A percentile compares a stretch with the other conserved stretches of the same genome.
Evolutionary conservation across 2,888 invertebrate genomes (phyloP).

Genomic region (Oligia fasciuncula): DNA sequence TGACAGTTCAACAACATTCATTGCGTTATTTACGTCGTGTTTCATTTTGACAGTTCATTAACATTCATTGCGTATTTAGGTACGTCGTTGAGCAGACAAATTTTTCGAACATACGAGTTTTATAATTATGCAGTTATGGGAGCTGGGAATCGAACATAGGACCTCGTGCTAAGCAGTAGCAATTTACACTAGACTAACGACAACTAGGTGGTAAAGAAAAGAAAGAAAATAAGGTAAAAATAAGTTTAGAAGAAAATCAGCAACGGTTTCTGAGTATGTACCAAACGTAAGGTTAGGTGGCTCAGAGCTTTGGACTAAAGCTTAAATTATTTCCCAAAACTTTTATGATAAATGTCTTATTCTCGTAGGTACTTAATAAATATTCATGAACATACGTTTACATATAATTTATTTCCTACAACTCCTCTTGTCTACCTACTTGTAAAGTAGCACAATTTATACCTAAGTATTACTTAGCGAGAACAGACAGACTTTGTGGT

Average conservation of each 20-base stretch:
- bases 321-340: constrained; percentile 50
- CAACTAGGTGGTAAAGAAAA: not conserved
- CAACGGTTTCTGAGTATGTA: not conserved
- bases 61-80: no score
- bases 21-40: no score
- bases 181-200: not conserved
- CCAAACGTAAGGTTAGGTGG: not conserved
- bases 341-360: constrained; percentile 48
- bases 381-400: constrained; percentile 44
- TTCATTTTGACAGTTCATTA: no score
- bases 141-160: not conserved
- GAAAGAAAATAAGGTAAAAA: not conserved
- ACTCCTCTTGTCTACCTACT: constrained; percentile 1
- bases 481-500: constrained; percentile 2
- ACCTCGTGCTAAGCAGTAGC: not conserved
- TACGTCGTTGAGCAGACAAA: no score
- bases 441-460: constrained; percentile 15
- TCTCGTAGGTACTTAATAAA: constrained; percentile 31
- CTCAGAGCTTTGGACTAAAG: constrained; percentile 26
- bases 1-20: no score
- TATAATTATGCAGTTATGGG: no score
- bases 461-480: not conserved
- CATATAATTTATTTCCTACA: constrained; percentile 19
- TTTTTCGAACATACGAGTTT: no score
- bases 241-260: not conserved